Evolutionary conservation across 2,113 vertebrate species (phyloP).

Genomic region (Dryoscopus gambensis): DNA sequence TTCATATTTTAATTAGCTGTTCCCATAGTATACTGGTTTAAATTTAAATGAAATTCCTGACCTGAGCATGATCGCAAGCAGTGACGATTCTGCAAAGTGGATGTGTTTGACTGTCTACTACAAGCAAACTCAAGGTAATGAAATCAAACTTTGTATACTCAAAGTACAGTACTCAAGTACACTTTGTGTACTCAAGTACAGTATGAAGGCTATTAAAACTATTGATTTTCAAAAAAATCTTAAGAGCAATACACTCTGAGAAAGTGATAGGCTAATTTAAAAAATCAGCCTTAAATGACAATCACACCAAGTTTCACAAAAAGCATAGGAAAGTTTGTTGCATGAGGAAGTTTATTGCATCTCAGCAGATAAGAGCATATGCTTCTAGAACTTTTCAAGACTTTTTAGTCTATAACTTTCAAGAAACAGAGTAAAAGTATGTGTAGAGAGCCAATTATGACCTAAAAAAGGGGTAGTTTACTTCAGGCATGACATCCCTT

Average conservation of each 20-base stretch:
- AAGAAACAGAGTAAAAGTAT: background rate
- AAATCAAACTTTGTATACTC: background rate
- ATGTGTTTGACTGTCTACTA: background rate
- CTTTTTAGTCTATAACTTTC: background rate
- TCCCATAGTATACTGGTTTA: background rate
- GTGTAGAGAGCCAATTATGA: background rate
- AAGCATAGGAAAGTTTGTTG: background rate
- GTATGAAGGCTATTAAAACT: background rate
- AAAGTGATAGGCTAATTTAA: background rate
- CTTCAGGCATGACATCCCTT: background rate
- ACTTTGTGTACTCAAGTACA: no score
- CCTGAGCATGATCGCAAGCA: background rate
- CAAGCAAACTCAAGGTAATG: background rate
- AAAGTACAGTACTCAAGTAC: background rate
- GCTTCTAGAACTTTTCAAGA: background rate
- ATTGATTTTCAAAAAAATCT: background rate
- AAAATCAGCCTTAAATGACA: background rate
- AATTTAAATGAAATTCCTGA: background rate
- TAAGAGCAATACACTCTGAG: background rate
- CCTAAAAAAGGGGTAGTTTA: background rate
- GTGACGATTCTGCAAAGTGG: background rate
- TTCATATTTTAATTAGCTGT: accelerated
- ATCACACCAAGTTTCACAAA: background rate
- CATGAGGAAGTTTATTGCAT: background rate
- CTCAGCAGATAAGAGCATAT: accelerated